phyloP scores from a whole-genome alignment of 2,888 invertebrate genomes.

The Eurois occulta region DNA sequence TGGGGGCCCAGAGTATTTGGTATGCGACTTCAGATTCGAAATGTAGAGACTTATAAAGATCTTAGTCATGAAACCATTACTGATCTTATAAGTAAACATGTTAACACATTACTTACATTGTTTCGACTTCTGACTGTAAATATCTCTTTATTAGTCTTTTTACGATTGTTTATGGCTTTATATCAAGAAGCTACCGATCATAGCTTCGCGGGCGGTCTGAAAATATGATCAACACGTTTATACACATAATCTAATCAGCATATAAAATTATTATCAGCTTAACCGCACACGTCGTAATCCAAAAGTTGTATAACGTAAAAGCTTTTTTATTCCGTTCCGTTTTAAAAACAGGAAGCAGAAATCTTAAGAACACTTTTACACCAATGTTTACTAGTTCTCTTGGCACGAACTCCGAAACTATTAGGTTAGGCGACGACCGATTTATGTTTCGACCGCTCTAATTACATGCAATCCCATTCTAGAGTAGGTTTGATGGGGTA shows the following conservation, averaged over 20 bases:
- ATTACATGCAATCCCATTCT: conserved; percentile 78
- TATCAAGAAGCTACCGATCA: conserved; percentile 24
- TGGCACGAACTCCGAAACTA: conserved; percentile 78
- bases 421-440: conserved; percentile 82
- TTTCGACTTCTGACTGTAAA: conserved; percentile 32
- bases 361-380: conserved; percentile 69
- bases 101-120: conserved; percentile 9
- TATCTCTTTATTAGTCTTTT: conserved; percentile 7
- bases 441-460: conserved; percentile 81
- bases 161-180: conserved; percentile 22
- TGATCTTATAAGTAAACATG: not conserved
- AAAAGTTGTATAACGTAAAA: conserved; percentile 75
- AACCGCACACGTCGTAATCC: conserved; percentile 67
- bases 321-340: conserved; percentile 76
- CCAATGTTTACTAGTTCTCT: conserved; percentile 81
- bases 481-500: conserved; percentile 75
- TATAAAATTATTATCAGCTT: conserved; percentile 70
- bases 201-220: conserved; percentile 50
- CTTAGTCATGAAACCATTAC: not conserved
- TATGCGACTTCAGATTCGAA: not conserved
- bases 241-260: conserved; percentile 52
- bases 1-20: not conserved
- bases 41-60: not conserved
- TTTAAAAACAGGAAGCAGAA: conserved; percentile 77
- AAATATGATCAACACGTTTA: conserved; percentile 44